Evolutionary conservation across 1,140 invertebrate genomes (phyloP).

Genomic region (Bombus haemorrhoidalis): DNA sequence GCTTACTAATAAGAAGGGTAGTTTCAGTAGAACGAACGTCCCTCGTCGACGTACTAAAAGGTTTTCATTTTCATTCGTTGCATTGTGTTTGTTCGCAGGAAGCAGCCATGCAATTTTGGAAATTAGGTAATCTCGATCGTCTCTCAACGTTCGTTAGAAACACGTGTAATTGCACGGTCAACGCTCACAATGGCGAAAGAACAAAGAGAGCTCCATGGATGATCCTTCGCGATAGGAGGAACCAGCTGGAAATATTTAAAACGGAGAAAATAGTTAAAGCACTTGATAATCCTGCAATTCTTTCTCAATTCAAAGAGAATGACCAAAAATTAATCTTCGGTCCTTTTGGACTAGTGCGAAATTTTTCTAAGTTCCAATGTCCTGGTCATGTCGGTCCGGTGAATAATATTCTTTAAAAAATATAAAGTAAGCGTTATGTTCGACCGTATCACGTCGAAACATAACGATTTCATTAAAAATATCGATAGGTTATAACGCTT

Average conservation of each 20-base stretch:
- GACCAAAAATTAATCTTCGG: too few species aligned
- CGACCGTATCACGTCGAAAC: too few species aligned
- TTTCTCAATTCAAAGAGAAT: not conserved
- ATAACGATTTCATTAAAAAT: too few species aligned
- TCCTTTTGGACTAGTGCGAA: too few species aligned
- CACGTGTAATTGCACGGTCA: not conserved
- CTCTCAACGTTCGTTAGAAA: not conserved
- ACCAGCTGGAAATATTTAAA: not conserved
- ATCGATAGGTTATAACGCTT: too few species aligned
- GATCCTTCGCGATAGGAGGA: not conserved
- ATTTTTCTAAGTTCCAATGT: too few species aligned
- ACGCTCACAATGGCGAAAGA: not conserved
- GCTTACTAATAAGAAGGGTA: not conserved
- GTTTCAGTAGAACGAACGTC: not conserved
- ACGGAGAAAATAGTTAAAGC: not conserved
- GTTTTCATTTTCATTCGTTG: not conserved
- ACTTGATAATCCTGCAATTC: not conserved
- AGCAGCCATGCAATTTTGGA: not conserved
- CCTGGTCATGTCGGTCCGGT: too few species aligned
- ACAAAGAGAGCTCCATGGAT: not conserved
- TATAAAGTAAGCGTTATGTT: too few species aligned
- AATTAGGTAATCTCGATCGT: constrained; percentile 15
- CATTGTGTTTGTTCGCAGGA: not conserved
- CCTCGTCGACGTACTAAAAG: not conserved
- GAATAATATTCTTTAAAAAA: too few species aligned